A percentile compares a stretch with the other conserved stretches of the same genome.
Evolutionary conservation across 2,797 vertebrate genomes (phyloP).

Genomic region (Pangasius krempfi): DNA sequence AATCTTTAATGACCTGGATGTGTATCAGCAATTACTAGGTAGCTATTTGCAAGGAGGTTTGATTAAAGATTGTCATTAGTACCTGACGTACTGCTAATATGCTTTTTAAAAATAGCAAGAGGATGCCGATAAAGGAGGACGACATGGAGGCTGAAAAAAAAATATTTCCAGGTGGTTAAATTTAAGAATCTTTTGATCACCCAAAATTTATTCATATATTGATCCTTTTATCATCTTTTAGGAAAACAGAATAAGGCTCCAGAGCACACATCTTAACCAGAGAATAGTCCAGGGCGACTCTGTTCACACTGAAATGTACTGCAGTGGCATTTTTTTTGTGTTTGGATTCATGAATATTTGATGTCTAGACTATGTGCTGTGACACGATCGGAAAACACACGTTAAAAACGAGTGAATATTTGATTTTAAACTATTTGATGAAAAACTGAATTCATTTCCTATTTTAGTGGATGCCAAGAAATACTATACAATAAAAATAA

Average conservation of each 20-base stretch:
- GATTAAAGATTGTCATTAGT: not conserved
- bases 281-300: not conserved
- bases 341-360: not conserved
- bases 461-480: not conserved
- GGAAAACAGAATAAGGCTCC: not conserved
- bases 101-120: conserved; percentile 2
- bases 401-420: not conserved
- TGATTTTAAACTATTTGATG: not conserved
- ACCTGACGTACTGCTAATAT: not conserved
- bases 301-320: not conserved
- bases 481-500: not conserved
- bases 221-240: not conserved
- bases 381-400: not conserved
- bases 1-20: not conserved
- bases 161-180: not conserved
- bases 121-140: not conserved
- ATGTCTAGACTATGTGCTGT: not conserved
- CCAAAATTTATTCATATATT: not conserved
- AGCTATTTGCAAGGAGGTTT: not conserved
- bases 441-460: not conserved
- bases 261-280: not conserved
- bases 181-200: not conserved
- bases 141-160: not conserved
- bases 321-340: not conserved
- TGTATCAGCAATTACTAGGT: not conserved